Evolutionary conservation across 2,888 invertebrate species (phyloP).

Genomic region (Dimorphilus gyrociliatus): DNA sequence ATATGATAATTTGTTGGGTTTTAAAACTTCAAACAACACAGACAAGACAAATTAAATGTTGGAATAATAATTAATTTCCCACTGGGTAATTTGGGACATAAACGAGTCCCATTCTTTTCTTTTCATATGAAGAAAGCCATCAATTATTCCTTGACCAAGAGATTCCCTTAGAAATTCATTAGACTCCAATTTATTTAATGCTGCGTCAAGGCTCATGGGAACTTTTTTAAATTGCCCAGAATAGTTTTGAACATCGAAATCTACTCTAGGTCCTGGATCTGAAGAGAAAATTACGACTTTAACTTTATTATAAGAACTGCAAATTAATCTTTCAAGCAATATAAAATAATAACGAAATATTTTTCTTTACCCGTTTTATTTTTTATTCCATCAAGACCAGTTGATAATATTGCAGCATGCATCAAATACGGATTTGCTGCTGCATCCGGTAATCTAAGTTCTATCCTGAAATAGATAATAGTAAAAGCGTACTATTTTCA

Average conservation of each 20-base stretch:
- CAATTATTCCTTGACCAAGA: constrained; percentile 9
- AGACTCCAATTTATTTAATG: constrained; percentile 5
- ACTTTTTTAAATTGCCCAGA: too few relatives aligned
- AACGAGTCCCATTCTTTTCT: constrained; percentile 10
- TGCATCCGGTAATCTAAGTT: constrained; percentile 13
- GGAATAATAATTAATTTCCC: constrained; percentile 10
- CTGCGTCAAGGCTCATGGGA: constrained; percentile 9
- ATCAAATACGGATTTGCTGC: constrained; percentile 13
- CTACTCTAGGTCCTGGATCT: too few relatives aligned
- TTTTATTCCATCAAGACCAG: constrained; percentile 14
- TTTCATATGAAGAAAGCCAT: constrained; percentile 8
- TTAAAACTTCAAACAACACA: too few relatives aligned
- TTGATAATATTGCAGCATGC: constrained; percentile 12
- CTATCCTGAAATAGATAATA: constrained; percentile 8
- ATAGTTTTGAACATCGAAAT: too few relatives aligned
- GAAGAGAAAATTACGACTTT: too few relatives aligned
- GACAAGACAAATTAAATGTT: constrained; percentile 11
- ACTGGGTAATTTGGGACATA: constrained; percentile 8
- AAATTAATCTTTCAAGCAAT: too few relatives aligned
- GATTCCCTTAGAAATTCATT: constrained; percentile 6
- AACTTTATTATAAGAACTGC: too few relatives aligned
- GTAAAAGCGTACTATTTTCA: too few relatives aligned
- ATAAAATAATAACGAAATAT: too few relatives aligned
- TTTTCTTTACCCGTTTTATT: constrained; percentile 10
- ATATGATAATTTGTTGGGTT: too few relatives aligned